Conservation (phyloP, 2,888 invertebrate genomes). For the Corbicula japonica region DNA sequence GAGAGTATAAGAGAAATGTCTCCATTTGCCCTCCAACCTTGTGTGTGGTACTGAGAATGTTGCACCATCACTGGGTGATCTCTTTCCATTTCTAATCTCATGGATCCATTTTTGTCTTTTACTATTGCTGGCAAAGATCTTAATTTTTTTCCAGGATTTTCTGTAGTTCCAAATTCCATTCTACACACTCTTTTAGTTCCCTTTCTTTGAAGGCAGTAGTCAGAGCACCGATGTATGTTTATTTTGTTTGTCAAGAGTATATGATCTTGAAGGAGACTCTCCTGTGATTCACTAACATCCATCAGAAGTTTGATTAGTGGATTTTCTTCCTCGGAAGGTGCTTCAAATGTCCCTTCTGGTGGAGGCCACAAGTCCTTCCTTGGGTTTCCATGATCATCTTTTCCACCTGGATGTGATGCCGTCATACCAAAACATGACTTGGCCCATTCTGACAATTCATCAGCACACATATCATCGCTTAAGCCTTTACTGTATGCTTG, state of each 20-base stretch:
- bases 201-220: constrained; percentile 29
- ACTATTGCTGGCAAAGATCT: constrained; percentile 52
- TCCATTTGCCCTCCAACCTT: constrained; percentile 57
- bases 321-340: constrained; percentile 68
- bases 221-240: constrained; percentile 66
- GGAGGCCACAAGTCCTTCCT: constrained; percentile 71
- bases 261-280: constrained; percentile 63
- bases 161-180: constrained; percentile 64
- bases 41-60: constrained; percentile 64
- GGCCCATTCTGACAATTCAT: constrained; percentile 57
- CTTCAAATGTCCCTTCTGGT: constrained; percentile 65
- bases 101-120: constrained; percentile 64
- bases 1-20: constrained; percentile 72
- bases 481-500: constrained; percentile 50
- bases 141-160: constrained; percentile 31
- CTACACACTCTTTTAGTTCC: constrained; percentile 33
- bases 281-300: constrained; percentile 65
- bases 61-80: constrained; percentile 70
- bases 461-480: constrained; percentile 49
- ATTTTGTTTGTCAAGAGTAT: constrained; percentile 49
- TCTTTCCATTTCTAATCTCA: constrained; percentile 67
- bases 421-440: constrained; percentile 51
- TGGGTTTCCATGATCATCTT: constrained; percentile 56
- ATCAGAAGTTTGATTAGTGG: constrained; percentile 66
- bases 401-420: constrained; percentile 53